A percentile compares a stretch with the other conserved stretches of the same genome.
Evolutionary conservation across 2,113 vertebrate species (phyloP).

Genomic region (Hyperoodon ampullatus): DNA sequence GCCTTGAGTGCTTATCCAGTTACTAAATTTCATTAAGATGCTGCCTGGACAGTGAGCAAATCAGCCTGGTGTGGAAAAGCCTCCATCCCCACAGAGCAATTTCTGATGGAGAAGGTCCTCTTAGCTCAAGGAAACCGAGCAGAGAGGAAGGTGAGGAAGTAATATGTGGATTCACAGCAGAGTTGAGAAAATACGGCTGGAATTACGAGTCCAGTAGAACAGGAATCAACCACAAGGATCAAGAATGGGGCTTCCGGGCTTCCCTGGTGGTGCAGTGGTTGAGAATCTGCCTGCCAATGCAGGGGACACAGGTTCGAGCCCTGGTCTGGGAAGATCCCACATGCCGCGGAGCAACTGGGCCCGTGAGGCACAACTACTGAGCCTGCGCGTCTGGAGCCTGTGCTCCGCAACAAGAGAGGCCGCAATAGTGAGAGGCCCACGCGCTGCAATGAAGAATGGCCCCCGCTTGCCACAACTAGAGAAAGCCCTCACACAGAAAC

Average conservation of each 20-base stretch:
- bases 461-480: too few relatives aligned
- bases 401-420: too few relatives aligned
- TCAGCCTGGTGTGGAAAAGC: not conserved
- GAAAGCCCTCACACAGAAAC: too few relatives aligned
- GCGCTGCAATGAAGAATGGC: too few relatives aligned
- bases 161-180: not conserved
- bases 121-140: not conserved
- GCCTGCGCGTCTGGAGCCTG: too few relatives aligned
- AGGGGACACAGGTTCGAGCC: too few relatives aligned
- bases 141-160: not conserved
- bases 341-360: too few relatives aligned
- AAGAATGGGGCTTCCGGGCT: not conserved
- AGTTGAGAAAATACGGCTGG: not conserved
- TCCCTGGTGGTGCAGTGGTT: too few relatives aligned
- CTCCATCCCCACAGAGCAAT: not conserved
- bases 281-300: too few relatives aligned
- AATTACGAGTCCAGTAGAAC: not conserved
- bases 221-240: not conserved
- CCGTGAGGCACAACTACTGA: fast-evolving
- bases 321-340: too few relatives aligned
- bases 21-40: not conserved
- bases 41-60: not conserved
- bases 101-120: not conserved
- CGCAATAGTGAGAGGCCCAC: too few relatives aligned
- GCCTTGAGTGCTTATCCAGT: not conserved